phyloP scores from a whole-genome alignment of 2,797 vertebrate species.

The Acrocephalus scirpaceus region DNA sequence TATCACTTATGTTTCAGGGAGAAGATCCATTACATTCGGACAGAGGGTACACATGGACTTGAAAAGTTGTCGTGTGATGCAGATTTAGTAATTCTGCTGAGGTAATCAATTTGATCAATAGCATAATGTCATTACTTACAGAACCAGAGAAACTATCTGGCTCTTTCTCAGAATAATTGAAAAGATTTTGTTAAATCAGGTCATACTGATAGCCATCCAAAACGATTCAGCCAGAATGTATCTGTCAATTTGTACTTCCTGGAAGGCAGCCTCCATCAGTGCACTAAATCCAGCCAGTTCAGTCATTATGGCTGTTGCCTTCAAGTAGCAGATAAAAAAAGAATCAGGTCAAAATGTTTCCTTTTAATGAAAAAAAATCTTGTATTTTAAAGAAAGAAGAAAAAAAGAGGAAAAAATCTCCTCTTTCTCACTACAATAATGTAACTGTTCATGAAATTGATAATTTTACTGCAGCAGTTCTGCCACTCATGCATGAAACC shows the following conservation, averaged over 20 bases:
- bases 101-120: constrained; percentile 75
- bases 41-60: constrained; percentile 91
- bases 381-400: not conserved
- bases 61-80: constrained; percentile 96
- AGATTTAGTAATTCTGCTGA: constrained; percentile 94
- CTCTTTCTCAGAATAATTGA: not conserved
- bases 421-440: not conserved
- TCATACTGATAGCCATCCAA: not conserved
- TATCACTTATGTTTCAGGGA: constrained; percentile 81
- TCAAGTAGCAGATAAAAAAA: not conserved
- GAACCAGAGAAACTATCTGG: not conserved
- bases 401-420: not conserved
- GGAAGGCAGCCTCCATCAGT: not conserved
- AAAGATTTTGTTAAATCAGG: not conserved
- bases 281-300: not conserved
- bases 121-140: not conserved
- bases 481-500: not conserved
- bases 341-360: not conserved
- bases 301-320: not conserved
- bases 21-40: constrained; percentile 97
- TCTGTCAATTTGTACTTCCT: not conserved
- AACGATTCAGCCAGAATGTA: not conserved
- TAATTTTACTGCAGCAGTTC: not conserved
- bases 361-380: not conserved
- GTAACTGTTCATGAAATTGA: not conserved